These are phyloP conservation scores for Carpatolechia fugitivella DNA, from an alignment of 2,888 invertebrate species.

Conservation along the genomic window DNA sequence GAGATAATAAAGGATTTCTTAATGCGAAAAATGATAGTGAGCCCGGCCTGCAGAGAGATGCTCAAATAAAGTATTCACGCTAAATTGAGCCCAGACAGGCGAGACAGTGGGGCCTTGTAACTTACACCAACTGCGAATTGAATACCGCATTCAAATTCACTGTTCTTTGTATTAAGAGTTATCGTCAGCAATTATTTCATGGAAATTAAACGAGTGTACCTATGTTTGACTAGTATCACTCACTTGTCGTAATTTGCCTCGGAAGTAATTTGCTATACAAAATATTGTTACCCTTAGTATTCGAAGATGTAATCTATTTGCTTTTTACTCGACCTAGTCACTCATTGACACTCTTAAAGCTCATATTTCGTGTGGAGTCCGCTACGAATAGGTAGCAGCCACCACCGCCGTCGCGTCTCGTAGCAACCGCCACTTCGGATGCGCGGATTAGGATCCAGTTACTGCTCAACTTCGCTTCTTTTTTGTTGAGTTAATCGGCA, in stretches of 20 bases:
- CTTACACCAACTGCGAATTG: conserved; percentile 51
- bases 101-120: conserved; percentile 65
- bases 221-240: no score
- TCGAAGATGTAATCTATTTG: no score
- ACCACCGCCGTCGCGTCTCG: conserved; percentile 13
- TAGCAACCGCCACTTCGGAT: conserved; percentile 25
- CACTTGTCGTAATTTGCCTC: conserved; percentile 11
- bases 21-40: conserved; percentile 65
- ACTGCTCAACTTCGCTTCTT: conserved; percentile 10
- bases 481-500: neutral
- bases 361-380: no score
- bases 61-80: conserved; percentile 60
- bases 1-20: conserved; percentile 66
- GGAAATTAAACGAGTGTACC: neutral
- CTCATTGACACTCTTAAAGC: no score
- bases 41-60: conserved; percentile 40
- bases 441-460: conserved; percentile 29
- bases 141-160: conserved; percentile 53
- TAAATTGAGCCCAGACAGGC: conserved; percentile 67
- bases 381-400: conserved; percentile 18
- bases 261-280: no score
- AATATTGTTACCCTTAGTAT: no score
- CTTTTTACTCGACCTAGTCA: no score
- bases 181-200: neutral
- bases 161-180: conserved; percentile 34